Base-by-base conservation (phyloP, 2,113 vertebrate species). In the Mobula birostris region DNA sequence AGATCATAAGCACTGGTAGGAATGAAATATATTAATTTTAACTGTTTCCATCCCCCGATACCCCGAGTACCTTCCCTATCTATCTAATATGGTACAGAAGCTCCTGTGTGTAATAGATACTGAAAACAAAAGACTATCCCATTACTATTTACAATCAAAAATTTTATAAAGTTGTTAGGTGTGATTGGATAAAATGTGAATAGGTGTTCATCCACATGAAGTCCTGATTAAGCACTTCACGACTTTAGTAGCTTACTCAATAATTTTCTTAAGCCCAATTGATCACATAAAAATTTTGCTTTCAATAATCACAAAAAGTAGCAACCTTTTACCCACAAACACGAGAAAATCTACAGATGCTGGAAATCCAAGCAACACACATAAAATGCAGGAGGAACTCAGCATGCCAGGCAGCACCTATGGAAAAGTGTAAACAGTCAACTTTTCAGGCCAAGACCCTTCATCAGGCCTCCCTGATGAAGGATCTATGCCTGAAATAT, bases 251-350 rank as follows among this genome's bases (percentile, higher is more conserved):
- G 24, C 27, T 85, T 85, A 85, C n/a, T 24, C 21, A 93, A 48
- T 92, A 93, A 72, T 72, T 70, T 93, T 24, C 40, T 21, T 40
- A 72, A 21, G n/a, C n/a, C 32, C 68, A 77, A 78, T 83, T 94
- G 7, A 94, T 94, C 94, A 95, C 91, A 95, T 91, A 95, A 95
- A 94, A 80, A 72, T 95, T 95, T 95, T 66, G 27, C 1, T 56
- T 29, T 76, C 76, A 79, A 76, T 95, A 90, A 94, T 94, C 77
- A 94, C 94, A 78, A 56, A 80, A 74, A 92, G 82, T 94, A 94
- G 94, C 94, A 83, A 40, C 85, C 94, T 27, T 63, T 63, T 19
- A 74, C 96, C 95, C 77, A 97, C 97, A 48, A 48, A 48, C 48
- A 48, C 0, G 48, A 48, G 48, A 48, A 48, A 48, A 48, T 48